phyloP scores from a whole-genome alignment of 1,140 invertebrate species.

The Macrosteles quadrilineatus region DNA sequence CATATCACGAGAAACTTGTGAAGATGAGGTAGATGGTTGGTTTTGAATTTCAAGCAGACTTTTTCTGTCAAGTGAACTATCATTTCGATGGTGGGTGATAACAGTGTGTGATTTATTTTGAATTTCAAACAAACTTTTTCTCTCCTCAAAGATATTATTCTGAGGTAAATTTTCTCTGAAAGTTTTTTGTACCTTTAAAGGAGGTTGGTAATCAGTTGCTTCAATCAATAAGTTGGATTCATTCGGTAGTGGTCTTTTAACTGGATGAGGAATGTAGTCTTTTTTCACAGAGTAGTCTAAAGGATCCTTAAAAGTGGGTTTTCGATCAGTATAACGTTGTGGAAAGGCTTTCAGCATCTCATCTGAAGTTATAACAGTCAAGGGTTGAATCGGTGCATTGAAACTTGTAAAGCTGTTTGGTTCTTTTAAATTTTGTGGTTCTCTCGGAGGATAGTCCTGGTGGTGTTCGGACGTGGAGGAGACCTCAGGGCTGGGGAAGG shows the following conservation, averaged over 20 bases:
- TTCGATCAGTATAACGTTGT: neutral
- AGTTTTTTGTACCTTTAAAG: conserved; percentile 7
- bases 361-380: conserved; percentile 32
- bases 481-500: conserved; percentile 34
- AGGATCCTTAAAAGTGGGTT: conserved; percentile 23
- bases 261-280: neutral
- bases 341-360: neutral
- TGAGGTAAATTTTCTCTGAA: conserved; percentile 4
- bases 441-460: neutral
- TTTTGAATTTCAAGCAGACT: conserved; percentile 1
- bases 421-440: neutral
- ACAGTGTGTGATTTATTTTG: neutral
- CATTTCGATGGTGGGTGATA: neutral
- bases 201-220: neutral
- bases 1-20: conserved; percentile 36
- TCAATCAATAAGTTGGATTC: conserved; percentile 1
- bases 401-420: neutral
- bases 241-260: conserved; percentile 10
- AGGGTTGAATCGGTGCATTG: conserved; percentile 23
- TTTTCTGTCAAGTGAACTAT: neutral
- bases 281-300: conserved; percentile 37
- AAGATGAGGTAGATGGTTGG: conserved; percentile 31
- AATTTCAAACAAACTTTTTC: conserved; percentile 8
- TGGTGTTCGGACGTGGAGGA: conserved; percentile 34
- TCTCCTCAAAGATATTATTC: neutral